Base-by-base conservation (phyloP, 2,797 vertebrate species). In the Jordanella pulchra region DNA sequence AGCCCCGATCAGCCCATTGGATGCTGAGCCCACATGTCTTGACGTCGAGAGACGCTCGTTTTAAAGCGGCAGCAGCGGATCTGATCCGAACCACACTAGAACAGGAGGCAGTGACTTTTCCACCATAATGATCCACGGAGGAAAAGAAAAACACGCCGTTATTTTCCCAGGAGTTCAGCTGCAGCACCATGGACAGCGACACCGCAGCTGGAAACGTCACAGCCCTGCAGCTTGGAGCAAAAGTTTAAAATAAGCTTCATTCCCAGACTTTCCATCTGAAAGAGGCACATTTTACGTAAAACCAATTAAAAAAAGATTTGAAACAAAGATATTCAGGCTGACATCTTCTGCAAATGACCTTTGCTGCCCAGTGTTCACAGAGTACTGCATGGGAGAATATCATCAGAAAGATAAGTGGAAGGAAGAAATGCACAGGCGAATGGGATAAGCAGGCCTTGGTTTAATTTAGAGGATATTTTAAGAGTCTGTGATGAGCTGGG, bases 121-220 rank as follows among this genome's bases (percentile, higher is more conserved):
- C 53, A 54, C n/a, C 25, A 60, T 51, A 79, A 73, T 74, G 18
- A 78, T 51, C 44, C 55, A 4, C 15, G 17, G 12, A 58, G 71
- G 70, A 58, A 32, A n/a, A 65, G 21, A 28, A 67, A 25, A 17
- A 14, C 13, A 21, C 17, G 35, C 53, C 30, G 6, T 39, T 7
- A 18, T 48, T 66, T 11, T 23, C 7, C n/a, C 10, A 12, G n/a
- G 53, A 55, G 18, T 3, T 4, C 69, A 27, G 3, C 53, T 86
- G 65, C 87, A 92, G 92, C 80, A 92, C 91, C 87, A 2, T 76
- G 91, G 91, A 91, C 88, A 92, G 90, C 87, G 14, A 71, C 81
- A 42, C 54, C 15, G 3, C 50, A 51, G 35, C 7, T 15, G 4
- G 3, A 51, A 39, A 60, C 30, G 5, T 32, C 9, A 13, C 30